Base-by-base conservation (phyloP, 2,888 invertebrate genomes). In the Nymphalis polychloros region DNA sequence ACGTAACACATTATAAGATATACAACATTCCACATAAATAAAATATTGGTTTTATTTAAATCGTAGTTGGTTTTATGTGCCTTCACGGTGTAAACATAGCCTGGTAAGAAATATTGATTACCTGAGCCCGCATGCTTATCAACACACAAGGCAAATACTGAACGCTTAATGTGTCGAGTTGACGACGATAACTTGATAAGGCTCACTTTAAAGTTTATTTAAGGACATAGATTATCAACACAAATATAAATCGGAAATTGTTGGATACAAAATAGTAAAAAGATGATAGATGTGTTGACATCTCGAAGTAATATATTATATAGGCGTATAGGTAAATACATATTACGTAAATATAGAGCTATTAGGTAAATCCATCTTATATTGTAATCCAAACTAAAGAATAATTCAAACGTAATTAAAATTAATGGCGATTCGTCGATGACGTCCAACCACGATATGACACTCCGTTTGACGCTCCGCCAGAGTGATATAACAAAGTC, bases 91-190 rank as follows among this genome's bases (percentile, higher is more conserved):
- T 48, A 66, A 61, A 66, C 35, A 61, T 31, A 27, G 41, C 20
- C 31, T 59, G 20, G 61, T 46, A 23, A 68, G 62, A 17, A 65
- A 66, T 81, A 81, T 82, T 78, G 81, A 80, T 81, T 79, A 78
- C 77, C 74, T 70, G 78, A 74, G 77, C 81, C 81, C 81, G 81
- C 81, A 79, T 81, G 78, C 78, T 80, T 82, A 81, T 82, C 82
- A 80, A 79, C 77, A 78, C 80, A 79, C 76, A 80, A 77, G 79
- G 81, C 78, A 82, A 82, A 83, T 78, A 81, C 70, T 73, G 73
- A 71, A 73, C 73, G 72, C 73, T 79, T 77, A 75, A 77, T 75
- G 75, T 75, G 78, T 77, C 73, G 68, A 68, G 73, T 75, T 73
- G 73, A 71, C 75, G 63, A 70, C 71, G 79, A 78, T 72, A 70